Evolutionary conservation across 1,140 invertebrate genomes (phyloP), one percentile per base, ranked within the genome.

Genomic region (Anoplophora glabripennis): DNA sequence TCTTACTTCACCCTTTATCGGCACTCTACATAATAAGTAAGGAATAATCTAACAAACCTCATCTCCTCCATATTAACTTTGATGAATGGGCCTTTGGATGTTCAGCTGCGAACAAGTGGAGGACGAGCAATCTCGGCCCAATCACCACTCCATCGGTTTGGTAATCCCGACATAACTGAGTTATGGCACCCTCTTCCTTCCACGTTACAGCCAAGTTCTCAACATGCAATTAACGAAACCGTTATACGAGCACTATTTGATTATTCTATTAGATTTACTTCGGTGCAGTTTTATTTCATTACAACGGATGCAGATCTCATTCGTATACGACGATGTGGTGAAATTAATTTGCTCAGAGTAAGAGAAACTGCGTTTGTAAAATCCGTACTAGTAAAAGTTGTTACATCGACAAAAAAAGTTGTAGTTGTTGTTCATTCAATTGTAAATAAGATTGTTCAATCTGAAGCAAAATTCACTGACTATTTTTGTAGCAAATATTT

Each of bases 131-230:
- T 46, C 44, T 21, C 21, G 21, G 21, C 2, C 21, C 21, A 28
- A 28, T 46, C 44, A 17, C 10, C 17, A n/a, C n/a, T n/a, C 44
- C 44, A 46, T 46, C 44, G 17, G 28, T n/a, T 18, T 18, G 28
- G 17, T 18, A 46, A 46, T 46, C 12, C 17, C 7, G 44, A 15
- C 44, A 46, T 46, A 46, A 46, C 44, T 18, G 28, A 46, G 15
- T 46, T 46, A 46, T 46, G 44, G 44, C 44, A 46, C 17, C 28
- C 12, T 46, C 44, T 46, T 46, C 15, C 44, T 46, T 46, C 12
- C 7, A 46, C 18, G 44, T 40, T 14, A 40, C 14, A 40, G 38
- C 44, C 18, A 46, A 46, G 14, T 46, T 46, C 10, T 17, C 44
- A 15, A 28, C 44, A 46, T 46, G 44, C 44, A 46, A 46, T 46